Evolutionary conservation across 1,140 invertebrate species (phyloP).

Genomic region (Pseudomyrmex sp.): DNA sequence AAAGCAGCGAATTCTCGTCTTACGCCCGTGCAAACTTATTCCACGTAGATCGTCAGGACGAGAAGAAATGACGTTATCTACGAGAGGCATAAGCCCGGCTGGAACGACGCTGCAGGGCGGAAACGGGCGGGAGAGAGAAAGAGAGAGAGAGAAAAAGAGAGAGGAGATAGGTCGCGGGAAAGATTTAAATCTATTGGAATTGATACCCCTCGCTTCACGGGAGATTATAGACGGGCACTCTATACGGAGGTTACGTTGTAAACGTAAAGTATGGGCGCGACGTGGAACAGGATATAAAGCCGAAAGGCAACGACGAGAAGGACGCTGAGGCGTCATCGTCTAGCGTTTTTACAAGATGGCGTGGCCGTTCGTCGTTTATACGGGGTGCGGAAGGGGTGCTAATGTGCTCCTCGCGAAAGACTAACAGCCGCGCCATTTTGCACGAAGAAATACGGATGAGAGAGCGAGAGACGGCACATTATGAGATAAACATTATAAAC

Average conservation of each 20-base stretch:
- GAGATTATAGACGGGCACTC: conserved; percentile 47
- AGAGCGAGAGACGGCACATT: conserved; percentile 51
- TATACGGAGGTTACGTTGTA: conserved; percentile 52
- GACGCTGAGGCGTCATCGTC: conserved; percentile 36
- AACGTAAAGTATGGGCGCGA: conserved; percentile 53
- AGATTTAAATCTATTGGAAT: conserved; percentile 66
- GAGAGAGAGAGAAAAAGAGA: no score
- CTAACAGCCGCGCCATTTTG: conserved; percentile 66
- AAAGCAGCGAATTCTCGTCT: conserved; percentile 33
- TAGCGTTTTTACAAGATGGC: conserved; percentile 34
- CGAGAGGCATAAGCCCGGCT: conserved; percentile 30
- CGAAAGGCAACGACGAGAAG: conserved; percentile 20
- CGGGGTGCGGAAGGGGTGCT: conserved; percentile 50
- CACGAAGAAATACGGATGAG: conserved; percentile 62
- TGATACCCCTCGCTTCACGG: conserved; percentile 38
- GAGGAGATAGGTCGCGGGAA: not conserved
- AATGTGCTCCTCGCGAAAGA: conserved; percentile 63
- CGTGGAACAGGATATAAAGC: conserved; percentile 20
- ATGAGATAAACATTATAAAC: conserved; percentile 75
- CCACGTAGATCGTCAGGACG: conserved; percentile 48
- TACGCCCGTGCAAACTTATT: conserved; percentile 45
- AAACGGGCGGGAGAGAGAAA: not conserved
- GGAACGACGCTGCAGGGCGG: not conserved
- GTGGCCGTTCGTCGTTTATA: conserved; percentile 3
- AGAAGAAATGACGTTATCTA: conserved; percentile 55